phyloP scores from a whole-genome alignment of 92 coral and sea anemone species.

The Phenganax stokvisi region DNA sequence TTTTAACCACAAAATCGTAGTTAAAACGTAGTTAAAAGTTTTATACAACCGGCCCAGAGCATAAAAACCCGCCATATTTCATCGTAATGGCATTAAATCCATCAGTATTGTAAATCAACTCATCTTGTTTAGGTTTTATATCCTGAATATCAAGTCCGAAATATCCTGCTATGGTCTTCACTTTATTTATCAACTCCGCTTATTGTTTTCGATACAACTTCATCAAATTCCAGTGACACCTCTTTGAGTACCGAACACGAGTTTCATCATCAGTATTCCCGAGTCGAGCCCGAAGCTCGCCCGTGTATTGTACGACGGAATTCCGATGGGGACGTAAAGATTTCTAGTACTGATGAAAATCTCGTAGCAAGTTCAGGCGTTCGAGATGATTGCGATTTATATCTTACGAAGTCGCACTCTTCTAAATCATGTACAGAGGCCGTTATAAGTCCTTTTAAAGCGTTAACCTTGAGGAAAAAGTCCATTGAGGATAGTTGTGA shows the following conservation, averaged over 20 bases:
- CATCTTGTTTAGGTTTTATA: conserved; percentile 59
- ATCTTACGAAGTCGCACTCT: conserved; percentile 19
- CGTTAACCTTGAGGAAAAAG: neutral
- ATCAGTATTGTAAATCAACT: neutral
- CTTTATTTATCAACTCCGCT: conserved; percentile 68
- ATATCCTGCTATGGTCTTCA: conserved; percentile 79
- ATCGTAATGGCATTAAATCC: too few species aligned
- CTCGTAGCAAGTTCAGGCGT: neutral
- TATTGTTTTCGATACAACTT: conserved; percentile 45
- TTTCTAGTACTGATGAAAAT: neutral
- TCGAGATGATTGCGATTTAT: conserved; percentile 32
- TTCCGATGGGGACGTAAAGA: conserved; percentile 35
- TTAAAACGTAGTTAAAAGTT: too few species aligned
- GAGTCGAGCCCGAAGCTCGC: conserved; percentile 11
- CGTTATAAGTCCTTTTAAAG: neutral
- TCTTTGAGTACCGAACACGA: neutral
- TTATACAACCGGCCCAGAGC: neutral
- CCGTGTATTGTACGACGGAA: conserved; percentile 31
- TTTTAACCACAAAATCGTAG: too few species aligned
- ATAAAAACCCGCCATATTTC: too few species aligned
- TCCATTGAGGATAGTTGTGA: neutral
- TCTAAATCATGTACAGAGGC: conserved; percentile 16
- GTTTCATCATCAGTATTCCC: neutral
- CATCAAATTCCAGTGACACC: conserved; percentile 13
- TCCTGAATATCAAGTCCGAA: conserved; percentile 83